Evolutionary conservation across 1,140 invertebrate species (phyloP).

Genomic region (Pseudobourletiella spinata): DNA sequence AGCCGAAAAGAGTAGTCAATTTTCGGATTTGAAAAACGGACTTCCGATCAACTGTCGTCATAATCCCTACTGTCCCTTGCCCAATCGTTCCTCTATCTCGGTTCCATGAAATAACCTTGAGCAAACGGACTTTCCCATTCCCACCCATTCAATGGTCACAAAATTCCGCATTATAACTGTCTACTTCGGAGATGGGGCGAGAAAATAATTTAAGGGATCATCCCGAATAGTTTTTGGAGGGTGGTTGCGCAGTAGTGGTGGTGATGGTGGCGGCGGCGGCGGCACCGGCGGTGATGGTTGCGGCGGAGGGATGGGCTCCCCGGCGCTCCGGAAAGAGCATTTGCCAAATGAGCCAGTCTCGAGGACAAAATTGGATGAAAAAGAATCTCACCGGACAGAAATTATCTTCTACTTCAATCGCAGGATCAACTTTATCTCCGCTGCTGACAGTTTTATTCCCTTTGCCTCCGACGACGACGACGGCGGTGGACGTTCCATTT

Average conservation of each 20-base stretch:
- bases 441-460: background rate
- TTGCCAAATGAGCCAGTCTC: constrained; percentile 1
- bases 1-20: too few species aligned
- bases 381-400: constrained; percentile 11
- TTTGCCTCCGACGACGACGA: too few species aligned
- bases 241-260: background rate
- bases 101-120: too few species aligned
- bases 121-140: too few species aligned
- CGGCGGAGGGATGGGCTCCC: background rate
- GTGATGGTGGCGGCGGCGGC: background rate
- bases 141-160: background rate
- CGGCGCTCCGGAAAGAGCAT: background rate
- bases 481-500: background rate
- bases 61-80: too few species aligned
- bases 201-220: too few species aligned
- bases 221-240: too few species aligned
- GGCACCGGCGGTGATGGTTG: background rate
- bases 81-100: too few species aligned
- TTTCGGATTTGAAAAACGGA: too few species aligned
- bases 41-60: too few species aligned
- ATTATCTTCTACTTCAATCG: background rate
- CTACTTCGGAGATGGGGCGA: too few species aligned
- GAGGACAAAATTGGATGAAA: constrained; percentile 9
- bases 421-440: background rate
- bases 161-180: too few species aligned